These are phyloP conservation scores for Eupsilia transversa DNA, from an alignment of 2,888 invertebrate species.

Conservation along the genomic window DNA sequence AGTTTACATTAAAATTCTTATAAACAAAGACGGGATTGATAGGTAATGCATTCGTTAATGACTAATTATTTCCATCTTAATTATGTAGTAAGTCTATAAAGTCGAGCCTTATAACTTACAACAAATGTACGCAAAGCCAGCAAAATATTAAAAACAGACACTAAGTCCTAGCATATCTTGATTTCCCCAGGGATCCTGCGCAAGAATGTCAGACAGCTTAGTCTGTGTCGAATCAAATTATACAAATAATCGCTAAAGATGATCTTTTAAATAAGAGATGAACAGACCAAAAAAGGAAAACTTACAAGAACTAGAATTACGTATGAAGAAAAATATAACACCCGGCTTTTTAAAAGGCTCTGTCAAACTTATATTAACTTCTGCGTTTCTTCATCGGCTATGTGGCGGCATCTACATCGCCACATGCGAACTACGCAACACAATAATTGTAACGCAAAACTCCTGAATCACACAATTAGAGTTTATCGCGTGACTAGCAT, in stretches of 20 bases:
- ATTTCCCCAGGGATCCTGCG: conserved; percentile 41
- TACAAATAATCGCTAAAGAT: conserved; percentile 9
- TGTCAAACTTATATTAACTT: neutral
- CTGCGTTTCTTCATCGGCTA: neutral
- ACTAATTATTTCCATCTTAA: neutral
- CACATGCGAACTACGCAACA: too few species aligned
- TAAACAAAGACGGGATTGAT: too few species aligned
- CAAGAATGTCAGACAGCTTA: conserved; percentile 5
- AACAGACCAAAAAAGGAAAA: neutral
- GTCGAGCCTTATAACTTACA: neutral
- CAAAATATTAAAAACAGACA: conserved; percentile 30
- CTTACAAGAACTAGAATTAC: neutral
- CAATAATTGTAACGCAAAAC: too few species aligned
- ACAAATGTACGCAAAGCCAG: neutral
- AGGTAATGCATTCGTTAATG: neutral
- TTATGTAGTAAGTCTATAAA: neutral
- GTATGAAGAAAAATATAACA: too few species aligned
- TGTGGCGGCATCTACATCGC: too few species aligned
- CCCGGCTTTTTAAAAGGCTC: neutral
- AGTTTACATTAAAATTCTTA: neutral
- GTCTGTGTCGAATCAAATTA: conserved; percentile 7
- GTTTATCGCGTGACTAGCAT: too few species aligned
- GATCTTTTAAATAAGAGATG: neutral
- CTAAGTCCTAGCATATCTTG: conserved; percentile 15
- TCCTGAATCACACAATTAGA: too few species aligned